A percentile compares a stretch with the other conserved stretches of the same genome.
These are phyloP conservation scores for Cydia pomonella DNA, from an alignment of 1,140 invertebrate genomes.

Conservation along the genomic window DNA sequence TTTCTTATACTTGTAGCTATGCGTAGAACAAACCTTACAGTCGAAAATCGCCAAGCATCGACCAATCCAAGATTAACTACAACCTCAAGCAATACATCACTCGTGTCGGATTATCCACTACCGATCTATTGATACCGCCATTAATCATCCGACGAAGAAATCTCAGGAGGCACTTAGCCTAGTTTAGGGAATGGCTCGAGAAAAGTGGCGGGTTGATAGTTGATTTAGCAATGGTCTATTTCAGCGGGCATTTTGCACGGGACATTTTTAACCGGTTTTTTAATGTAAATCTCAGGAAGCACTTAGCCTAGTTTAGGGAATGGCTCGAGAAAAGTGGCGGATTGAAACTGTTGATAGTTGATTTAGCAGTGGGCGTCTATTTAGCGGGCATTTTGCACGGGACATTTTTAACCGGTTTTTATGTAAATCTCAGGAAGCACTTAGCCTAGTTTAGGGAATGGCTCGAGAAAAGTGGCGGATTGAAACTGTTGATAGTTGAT, in stretches of 20 bases:
- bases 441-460: not conserved
- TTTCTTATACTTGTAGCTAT: no score
- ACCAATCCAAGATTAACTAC: not conserved
- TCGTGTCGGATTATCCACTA: not conserved
- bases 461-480: not conserved
- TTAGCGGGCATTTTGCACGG: no score
- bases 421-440: not conserved
- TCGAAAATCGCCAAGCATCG: not conserved
- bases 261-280: no score
- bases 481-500: not conserved
- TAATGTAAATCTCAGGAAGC: not conserved
- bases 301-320: not conserved
- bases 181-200: not conserved
- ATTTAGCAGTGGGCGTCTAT: not conserved
- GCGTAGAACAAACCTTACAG: not conserved
- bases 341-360: not conserved
- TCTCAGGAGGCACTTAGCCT: not conserved
- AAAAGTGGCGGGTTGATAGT: not conserved
- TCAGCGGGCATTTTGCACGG: no score
- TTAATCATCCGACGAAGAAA: not conserved
- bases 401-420: no score
- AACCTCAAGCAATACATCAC: not conserved
- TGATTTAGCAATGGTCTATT: not conserved
- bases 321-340: not conserved
- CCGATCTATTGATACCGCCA: constrained; percentile 2